Evolutionary conservation across 1,140 invertebrate genomes (phyloP), one percentile per base, ranked within the genome.

Genomic region (Cydia pomonella): DNA sequence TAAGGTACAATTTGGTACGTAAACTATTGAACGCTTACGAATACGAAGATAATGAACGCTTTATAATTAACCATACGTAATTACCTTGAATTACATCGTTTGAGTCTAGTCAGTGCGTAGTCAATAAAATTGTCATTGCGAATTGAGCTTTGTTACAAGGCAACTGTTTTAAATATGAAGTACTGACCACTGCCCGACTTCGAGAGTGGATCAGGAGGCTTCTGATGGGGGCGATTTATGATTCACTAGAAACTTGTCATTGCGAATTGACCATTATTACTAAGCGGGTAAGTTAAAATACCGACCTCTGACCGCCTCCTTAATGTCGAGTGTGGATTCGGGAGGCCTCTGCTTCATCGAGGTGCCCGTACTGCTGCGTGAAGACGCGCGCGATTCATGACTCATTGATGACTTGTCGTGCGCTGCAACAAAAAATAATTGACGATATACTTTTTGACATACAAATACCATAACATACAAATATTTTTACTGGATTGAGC

Each of bases 321-420:
- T 80, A 62, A 83, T 77, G 25, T 86, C 80, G 1, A 86, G 50
- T 1, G 81, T 53, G 9, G 81, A 76, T 74, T 41, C 69, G 44
- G 73, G 33, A 33, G 62, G 73, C 13, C 53, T 66, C 25, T 75
- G 63, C 5, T n/a, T 44, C 59, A 29, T 76, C 21, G 75, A 18
- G 2, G 74, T 73, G 33, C 38, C 62, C 0, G 77, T 78, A 72
- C 79, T 78, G 63, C 74, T 53, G 2, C 81, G 79, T 2, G 80
- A 79, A 2, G 76, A 79, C 10, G 81, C 73, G 0, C 84, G 81
- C 7, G 84, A 84, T 69, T 83, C 81, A 74, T 82, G 82, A 63
- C 80, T 79, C 53, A 78, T 64, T 2, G 77, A 77, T 3, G 78
- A 81, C 44, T 79, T 21, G 18, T 82, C 81, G 62, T 77, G 79